Evolutionary conservation across 2,113 vertebrate genomes (phyloP).

Genomic region (Indicator indicator): DNA sequence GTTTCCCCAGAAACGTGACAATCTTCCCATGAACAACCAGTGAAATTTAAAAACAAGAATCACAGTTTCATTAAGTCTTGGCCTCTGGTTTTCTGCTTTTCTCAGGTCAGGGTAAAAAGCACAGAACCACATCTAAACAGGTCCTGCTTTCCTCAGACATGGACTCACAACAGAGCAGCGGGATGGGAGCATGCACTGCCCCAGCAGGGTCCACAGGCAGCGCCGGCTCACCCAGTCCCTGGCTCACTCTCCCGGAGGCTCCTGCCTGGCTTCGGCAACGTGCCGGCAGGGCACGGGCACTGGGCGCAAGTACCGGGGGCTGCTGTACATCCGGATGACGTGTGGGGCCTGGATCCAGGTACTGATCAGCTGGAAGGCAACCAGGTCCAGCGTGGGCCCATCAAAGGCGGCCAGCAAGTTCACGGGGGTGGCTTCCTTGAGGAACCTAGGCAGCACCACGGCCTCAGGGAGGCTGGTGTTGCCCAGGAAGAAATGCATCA

Average conservation of each 20-base stretch:
- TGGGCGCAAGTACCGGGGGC: slow-evolving; percentile 51
- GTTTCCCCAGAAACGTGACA: background rate
- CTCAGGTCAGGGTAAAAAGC: background rate
- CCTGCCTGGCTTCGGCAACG: rapidly evolving
- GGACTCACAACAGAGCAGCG: rapidly evolving
- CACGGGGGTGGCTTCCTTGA: slow-evolving; percentile 75
- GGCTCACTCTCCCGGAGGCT: background rate
- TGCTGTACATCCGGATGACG: slow-evolving; percentile 76
- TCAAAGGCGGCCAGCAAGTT: slow-evolving; percentile 80
- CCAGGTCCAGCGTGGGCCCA: slow-evolving; percentile 68
- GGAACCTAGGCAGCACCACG: slow-evolving; percentile 77
- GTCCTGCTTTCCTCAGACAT: background rate
- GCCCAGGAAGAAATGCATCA: slow-evolving; percentile 83
- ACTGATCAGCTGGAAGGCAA: slow-evolving; percentile 74
- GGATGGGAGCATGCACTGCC: rapidly evolving
- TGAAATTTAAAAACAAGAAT: background rate
- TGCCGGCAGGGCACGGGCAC: background rate
- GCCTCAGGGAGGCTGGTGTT: slow-evolving; percentile 71
- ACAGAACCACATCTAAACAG: background rate
- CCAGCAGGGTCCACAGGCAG: rapidly evolving
- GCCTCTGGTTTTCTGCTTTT: background rate
- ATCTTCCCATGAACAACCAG: background rate
- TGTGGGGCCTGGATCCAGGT: slow-evolving; percentile 82
- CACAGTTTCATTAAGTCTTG: background rate
- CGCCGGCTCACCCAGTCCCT: rapidly evolving